Evolutionary conservation across 2,888 invertebrate genomes (phyloP), one percentile per base, ranked within the genome.

Genomic region (Apamea epomidion): DNA sequence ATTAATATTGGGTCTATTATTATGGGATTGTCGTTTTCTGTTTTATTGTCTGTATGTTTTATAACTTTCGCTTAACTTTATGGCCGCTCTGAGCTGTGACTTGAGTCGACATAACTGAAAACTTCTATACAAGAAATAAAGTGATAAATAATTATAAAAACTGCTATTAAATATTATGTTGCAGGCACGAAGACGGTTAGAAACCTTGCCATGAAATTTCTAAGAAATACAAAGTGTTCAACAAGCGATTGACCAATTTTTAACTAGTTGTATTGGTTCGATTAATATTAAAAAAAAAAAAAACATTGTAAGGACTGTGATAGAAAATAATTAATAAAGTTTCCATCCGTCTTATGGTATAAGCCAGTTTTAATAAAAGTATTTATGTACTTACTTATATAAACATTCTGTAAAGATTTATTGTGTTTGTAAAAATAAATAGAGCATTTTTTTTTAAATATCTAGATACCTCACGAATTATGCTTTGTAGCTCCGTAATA

Each of bases 291-390:
- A 42, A 54, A 42, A 42, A 58, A 75, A 78, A 78, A 67, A 32
- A 32, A 85, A 51, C 73, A 81, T 85, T 72, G 80, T 90, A 91
- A 91, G 90, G 85, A 91, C 91, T 93, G 94, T 94, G 93, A 94
- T 93, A 93, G 90, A 86, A 90, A 87, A 86, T 87, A 85, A 87
- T 85, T 87, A 90, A 89, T 89, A 88, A 88, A 87, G 80, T 89
- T 88, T 91, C 91, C 91, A 92, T 93, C 93, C 93, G 90, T 84
- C 78, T 81, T 84, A 77, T 65, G 29, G 48, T 71, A 81, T 84
- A 81, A 77, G 80, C 51, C 77, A 74, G 32, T 82, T 76, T 73
- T 76, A 64, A 78, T 65, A 80, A 37, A 70, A 75, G n/a, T 76
- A 65, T 85, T 60, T 32, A 65, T 64, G 48, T 79, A 64, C 51